Conservation (phyloP, 2,797 vertebrate genomes). For the Gymnothorax reevesii region DNA sequence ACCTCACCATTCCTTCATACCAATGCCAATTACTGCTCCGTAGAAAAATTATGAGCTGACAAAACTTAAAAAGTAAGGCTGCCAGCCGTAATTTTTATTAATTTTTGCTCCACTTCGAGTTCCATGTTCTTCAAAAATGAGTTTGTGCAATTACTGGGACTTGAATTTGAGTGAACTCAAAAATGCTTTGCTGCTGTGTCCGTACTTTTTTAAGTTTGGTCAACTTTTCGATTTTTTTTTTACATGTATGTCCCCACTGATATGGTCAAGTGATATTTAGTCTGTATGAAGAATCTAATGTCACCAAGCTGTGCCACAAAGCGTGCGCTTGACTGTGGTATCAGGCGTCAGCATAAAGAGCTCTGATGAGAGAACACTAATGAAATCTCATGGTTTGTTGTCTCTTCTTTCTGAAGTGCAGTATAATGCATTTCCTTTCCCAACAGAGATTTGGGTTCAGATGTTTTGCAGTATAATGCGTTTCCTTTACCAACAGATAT, state of each 20-base stretch:
- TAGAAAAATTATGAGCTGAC: neutral
- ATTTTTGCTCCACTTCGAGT: no score
- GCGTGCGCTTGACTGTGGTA: neutral
- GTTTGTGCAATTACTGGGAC: no score
- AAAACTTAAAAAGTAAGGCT: no score
- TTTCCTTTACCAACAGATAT: neutral
- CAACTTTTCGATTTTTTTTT: no score
- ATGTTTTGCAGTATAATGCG: neutral
- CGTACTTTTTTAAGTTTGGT: no score
- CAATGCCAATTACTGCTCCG: neutral
- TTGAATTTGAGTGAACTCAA: no score
- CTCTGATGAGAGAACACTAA: no score
- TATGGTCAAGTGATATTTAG: neutral
- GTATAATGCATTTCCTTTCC: neutral
- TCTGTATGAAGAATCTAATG: neutral
- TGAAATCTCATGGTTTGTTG: neutral
- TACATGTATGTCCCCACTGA: neutral
- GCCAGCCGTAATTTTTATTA: no score
- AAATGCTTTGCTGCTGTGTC: no score
- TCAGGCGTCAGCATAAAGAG: neutral
- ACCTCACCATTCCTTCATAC: neutral
- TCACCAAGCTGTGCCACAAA: neutral
- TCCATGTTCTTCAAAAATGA: no score
- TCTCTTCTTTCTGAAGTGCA: neutral
- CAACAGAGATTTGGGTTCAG: neutral